Evolutionary conservation across 2,113 vertebrate genomes (phyloP).

Genomic region (Chelonoidis abingdonii): DNA sequence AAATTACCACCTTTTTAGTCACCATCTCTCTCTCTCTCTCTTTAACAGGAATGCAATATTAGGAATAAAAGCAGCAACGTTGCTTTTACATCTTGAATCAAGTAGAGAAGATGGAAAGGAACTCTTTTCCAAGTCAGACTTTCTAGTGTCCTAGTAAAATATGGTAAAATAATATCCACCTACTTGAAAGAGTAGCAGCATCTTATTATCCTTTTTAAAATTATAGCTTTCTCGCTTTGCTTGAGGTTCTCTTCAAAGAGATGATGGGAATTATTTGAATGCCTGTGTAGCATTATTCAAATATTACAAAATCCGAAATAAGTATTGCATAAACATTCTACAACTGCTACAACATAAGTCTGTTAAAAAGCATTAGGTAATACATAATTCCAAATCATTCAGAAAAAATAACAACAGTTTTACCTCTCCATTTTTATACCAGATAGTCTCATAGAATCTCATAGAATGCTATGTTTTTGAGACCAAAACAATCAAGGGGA

Average conservation of each 20-base stretch:
- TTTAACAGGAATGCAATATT: neutral
- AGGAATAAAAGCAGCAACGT: conserved; percentile 9
- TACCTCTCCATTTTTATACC: neutral
- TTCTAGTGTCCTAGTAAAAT: neutral
- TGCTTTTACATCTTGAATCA: conserved; percentile 22
- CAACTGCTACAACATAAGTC: neutral
- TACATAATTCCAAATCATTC: neutral
- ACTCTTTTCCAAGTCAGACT: neutral
- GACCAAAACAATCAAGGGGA: neutral
- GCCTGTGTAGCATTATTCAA: neutral
- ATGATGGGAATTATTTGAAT: conserved; percentile 40
- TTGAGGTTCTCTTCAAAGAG: conserved; percentile 29
- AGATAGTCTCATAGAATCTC: neutral
- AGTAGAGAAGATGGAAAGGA: neutral
- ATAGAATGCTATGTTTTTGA: neutral
- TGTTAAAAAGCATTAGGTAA: neutral
- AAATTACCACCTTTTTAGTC: neutral
- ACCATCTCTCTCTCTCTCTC: neutral
- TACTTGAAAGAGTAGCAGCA: neutral
- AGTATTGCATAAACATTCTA: neutral
- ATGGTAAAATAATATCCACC: neutral
- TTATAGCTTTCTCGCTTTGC: neutral
- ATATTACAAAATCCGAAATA: neutral
- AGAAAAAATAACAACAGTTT: neutral
- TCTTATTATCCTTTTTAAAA: neutral